Base-by-base conservation (phyloP, 1,140 invertebrate genomes). In the Drosophila gunungcola region DNA sequence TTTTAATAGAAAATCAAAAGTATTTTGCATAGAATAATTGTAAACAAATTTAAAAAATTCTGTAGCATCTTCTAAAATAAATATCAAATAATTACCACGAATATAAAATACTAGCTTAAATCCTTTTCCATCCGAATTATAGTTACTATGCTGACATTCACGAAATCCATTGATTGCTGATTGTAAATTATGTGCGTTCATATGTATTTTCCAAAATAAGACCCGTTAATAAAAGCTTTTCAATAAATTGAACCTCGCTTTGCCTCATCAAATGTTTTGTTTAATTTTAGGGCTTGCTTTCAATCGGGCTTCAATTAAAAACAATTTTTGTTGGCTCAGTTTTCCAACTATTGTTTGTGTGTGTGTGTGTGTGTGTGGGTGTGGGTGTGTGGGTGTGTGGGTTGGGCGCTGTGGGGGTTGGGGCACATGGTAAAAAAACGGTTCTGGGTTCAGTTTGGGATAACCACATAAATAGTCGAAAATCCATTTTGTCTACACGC, bases 401-500 rank as follows among this genome's bases (percentile, higher is more conserved):
- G 16, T 21, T 21, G 16, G 16, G 1, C 16, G 29, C 29, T 6
- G 6, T 6, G 7, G 29, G 5, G 29, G 29, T 32, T 32, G 12
- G 9, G 3, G 5, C 4, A n/a, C 42, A 13, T 13, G n/a, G 16
- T 32, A 13, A 11, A 57, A 57, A 57, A 46, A 27, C 11, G 41
- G 41, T 57, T 10, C 27, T 2, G 12, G 12, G 42, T 25, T 43
- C 29, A 34, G 29, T 45, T 46, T 63, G 45, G 25, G 45, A 53
- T 34, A 77, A 62, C 61, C 83, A 79, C 78, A 86, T 69, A 86
- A 81, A 88, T 79, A 73, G 79, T 80, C 56, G 73, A 70, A 78
- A 88, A 80, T 80, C 80, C 80, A 89, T 89, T 89, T 72, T 88
- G 80, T 89, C 84, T 89, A 88, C 84, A 88, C 72, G 80, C 76